phyloP scores from a whole-genome alignment of 1,140 invertebrate species.

The Drosophila fuyamai region DNA sequence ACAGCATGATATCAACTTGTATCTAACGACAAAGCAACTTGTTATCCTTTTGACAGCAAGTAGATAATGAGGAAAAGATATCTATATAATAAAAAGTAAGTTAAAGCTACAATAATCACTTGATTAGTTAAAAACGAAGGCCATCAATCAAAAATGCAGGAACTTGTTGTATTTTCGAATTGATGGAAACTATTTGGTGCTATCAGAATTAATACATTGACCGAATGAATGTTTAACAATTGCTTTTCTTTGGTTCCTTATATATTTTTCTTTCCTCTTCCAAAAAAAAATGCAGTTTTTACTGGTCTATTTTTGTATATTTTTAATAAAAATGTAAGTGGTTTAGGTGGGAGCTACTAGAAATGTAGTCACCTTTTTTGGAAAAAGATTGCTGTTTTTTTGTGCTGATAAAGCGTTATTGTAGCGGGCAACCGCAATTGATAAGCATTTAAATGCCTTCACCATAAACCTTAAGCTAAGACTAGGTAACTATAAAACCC shows the following conservation, averaged over 20 bases:
- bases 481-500: background rate
- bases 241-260: no score
- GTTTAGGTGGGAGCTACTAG: no score
- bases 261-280: no score
- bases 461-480: constrained; percentile 3
- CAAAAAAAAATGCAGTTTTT: no score
- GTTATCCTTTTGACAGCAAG: background rate
- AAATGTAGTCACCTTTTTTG: background rate
- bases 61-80: background rate
- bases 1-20: constrained; percentile 3
- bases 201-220: background rate
- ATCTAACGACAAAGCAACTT: constrained; percentile 4
- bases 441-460: background rate
- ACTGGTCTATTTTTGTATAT: no score
- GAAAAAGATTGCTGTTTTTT: background rate
- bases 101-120: background rate
- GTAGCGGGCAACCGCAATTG: background rate
- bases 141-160: constrained; percentile 14
- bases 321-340: no score
- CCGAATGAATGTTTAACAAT: no score
- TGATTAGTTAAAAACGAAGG: constrained; percentile 1
- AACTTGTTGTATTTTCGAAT: background rate
- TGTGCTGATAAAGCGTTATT: constrained; percentile 8
- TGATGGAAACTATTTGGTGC: background rate
- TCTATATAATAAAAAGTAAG: background rate